Evolutionary conservation across 2,113 vertebrate species (phyloP).

Genomic region (Barnardius zonarius): DNA sequence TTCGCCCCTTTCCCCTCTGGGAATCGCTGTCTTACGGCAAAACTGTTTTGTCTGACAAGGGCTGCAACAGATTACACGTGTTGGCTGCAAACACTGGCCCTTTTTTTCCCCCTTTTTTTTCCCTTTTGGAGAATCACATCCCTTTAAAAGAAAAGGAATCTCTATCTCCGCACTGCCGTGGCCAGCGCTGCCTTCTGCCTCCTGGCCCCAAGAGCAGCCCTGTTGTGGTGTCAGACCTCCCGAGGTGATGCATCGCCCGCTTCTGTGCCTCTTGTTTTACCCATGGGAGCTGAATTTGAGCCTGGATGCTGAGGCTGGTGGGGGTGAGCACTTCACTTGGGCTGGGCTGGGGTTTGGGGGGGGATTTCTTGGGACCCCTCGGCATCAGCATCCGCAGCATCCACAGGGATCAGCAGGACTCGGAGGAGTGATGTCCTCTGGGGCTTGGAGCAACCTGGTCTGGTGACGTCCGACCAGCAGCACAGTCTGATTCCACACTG

Average conservation of each 20-base stretch:
- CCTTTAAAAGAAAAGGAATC: background rate
- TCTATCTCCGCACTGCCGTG: background rate
- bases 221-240: accelerated
- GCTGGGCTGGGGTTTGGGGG: background rate
- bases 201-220: background rate
- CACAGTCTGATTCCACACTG: background rate
- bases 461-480: background rate
- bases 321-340: background rate
- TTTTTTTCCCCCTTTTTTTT: background rate
- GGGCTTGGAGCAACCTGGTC: background rate
- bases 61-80: conserved; percentile 55
- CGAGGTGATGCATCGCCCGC: background rate
- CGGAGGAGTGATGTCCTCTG: accelerated
- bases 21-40: conserved; percentile 64
- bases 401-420: accelerated
- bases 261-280: background rate
- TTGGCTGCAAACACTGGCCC: conserved; percentile 65
- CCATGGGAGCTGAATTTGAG: background rate
- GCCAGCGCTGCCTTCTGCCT: background rate
- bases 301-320: background rate
- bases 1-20: conserved; percentile 69
- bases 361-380: background rate
- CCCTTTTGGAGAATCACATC: background rate
- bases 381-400: background rate
- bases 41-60: conserved; percentile 72